Base-by-base conservation (phyloP, 2,113 vertebrate genomes). In the Hydrochoerus hydrochaeris region DNA sequence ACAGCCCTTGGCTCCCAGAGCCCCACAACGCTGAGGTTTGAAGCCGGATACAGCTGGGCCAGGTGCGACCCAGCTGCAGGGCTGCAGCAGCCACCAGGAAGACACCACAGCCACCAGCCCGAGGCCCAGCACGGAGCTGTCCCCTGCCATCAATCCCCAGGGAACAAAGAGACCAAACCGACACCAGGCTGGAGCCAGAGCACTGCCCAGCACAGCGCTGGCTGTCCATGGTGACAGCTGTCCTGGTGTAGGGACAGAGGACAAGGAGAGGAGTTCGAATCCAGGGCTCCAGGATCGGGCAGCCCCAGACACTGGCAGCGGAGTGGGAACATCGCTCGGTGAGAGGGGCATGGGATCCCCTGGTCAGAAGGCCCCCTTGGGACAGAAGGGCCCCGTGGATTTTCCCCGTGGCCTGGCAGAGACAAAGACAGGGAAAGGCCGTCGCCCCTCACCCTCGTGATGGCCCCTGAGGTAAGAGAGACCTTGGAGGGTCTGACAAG, bases 391-490 rank as follows among this genome's bases (percentile, higher is more conserved):
- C 77, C 46, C 46, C 35, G 41, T 26, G 73, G 73, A 41, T 44
- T 26, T 46, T 77, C 73, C 24, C 73, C 13, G 8, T 46, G 75
- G 75, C 75, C 75, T 49, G 28, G 49, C 49, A 81, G 19, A 38
- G 52, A 57, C 19, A n/a, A 22, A 54, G 80, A 14, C 54, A 26
- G 46, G 14, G 77, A 32, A 46, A 52, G 46, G 77, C 44, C 77
- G 35, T 32, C 35, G 46, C 32, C 35, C 35, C 46, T 17, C 44
- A 78, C 44, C 46, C 20, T 24, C 5, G 44, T 35, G 30, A 80
- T 1, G 0, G 49, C 30, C 30, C 20, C 17, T 44, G 7, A 16
- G n/a, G 32, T 0, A 28, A 0, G 41, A 54, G 35, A 28, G 38
- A 41, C 41, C 2, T 13, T 11, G 46, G 3, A 11, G 85, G 17